Base-by-base conservation (phyloP, 2,888 invertebrate genomes). In the Diarsia dahlii region DNA sequence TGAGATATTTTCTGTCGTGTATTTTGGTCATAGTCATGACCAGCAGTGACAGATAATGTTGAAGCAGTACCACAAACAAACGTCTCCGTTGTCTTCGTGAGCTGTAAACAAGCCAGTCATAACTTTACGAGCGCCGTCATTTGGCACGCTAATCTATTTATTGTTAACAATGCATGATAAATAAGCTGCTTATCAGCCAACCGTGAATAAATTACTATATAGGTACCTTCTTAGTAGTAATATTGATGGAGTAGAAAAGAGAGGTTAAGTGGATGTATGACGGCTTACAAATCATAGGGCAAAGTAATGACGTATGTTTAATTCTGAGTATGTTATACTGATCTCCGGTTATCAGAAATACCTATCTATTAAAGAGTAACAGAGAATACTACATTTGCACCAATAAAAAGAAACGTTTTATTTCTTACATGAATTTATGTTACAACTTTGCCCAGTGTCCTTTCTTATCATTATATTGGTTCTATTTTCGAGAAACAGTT, bases 111-210 rank as follows among this genome's bases (percentile, higher is more conserved):
- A 20, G 74, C 60, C 75, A 76, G 70, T 78, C 75, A 39, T 50
- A 68, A 76, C 56, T 84, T 76, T 77, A 84, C 68, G 80, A 80
- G 65, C 76, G 50, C 74, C 82, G 84, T 73, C 79, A 78, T 69
- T 84, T 85, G 86, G 86, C 87, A 87, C 86, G 82, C 82, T 80
- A 88, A 80, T 80, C 65, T 81, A 84, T 88, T 78, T 87, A 83
- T 85, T 80, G 84, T 88, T 89, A 79, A 84, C 75, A 81, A 76
- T 84, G 60, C 77, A 79, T 80, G 73, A 79, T 83, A 78, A 70
- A 78, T 76, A 58, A 64, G 20, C 50, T 39, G 68, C 71, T 86
- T 84, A 84, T 75, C 74, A 73, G 71, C 50, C 67, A 75, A 80
- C 73, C 52, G 54, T 67, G 69, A 71, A 76, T 46, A 71, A 82